Base-by-base conservation (phyloP, 2,113 vertebrate species). In the Oceanodroma tethys region DNA sequence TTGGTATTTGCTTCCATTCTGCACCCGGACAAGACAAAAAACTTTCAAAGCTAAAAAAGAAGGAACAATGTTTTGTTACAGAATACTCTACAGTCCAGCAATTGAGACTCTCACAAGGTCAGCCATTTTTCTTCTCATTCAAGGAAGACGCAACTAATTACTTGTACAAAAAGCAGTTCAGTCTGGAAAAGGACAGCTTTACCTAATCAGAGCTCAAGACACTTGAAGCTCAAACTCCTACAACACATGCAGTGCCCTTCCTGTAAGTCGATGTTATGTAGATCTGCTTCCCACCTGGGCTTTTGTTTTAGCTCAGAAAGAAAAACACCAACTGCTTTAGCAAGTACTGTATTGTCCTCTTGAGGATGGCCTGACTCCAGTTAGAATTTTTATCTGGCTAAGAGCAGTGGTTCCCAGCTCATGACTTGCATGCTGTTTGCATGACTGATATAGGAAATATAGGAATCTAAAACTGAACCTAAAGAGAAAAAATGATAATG, bases 241-340 rank as follows among this genome's bases (percentile, higher is more conserved):
- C 30, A 47, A 18, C 2, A 36, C 22, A n/a, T 20, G 9, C 7
- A 1, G 32, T 63, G 27, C 42, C 60, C 23, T 34, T 56, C 65
- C 36, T 43, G 4, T 8, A 11, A 52, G 4, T 0, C 8, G 16
- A 15, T 9, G 9, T 42, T 34, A 4, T 2, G 5, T 21, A 34
- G 18, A 34, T 30, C 60, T 81, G n/a, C 47, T 70, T 66, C 79
- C 45, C 48, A 56, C 13, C 23, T 2, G 0, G 16, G 32, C 56
- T 30, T 53, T 38, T 29, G 10, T 21, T 62, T 14, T 13, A 43
- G 56, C 73, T 90, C 30, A 16, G 13, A 36, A 66, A 48, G 6
- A 10, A 68, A 67, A 71, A 26, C 36, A n/a, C 3, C 21, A 36
- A 79, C 43, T 11, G 16, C 40, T 75, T 34, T 7, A 47, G 13